Evolutionary conservation across 2,888 invertebrate genomes (phyloP), one percentile per base, ranked within the genome.

Genomic region (Congeria kusceri): DNA sequence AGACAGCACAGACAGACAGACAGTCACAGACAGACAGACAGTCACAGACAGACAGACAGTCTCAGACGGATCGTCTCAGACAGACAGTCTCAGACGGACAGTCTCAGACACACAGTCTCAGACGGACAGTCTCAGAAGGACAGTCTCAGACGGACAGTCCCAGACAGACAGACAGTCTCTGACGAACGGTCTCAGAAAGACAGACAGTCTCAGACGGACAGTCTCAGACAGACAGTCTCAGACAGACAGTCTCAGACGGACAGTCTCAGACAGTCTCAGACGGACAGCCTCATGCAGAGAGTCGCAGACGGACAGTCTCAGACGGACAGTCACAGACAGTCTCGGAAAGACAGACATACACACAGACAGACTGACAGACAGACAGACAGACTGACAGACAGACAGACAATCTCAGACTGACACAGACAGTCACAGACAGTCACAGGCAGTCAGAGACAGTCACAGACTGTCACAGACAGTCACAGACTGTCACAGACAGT

Each of bases 1-100:
- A n/a, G n/a, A n/a, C n/a, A n/a, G n/a, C n/a, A n/a, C n/a, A n/a
- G 66, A 27, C 9, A 73, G 49, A 59, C 29, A 73, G 28, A 70
- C 20, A 70, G 32, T 53, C n/a, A 63, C 13, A 70, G 44, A 70
- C 32, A 70, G 23, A 70, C 7, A 63, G 25, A 62, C 47, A 69
- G 25, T 61, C 23, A 69, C 2, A 69, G 39, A 69, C 1, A 47
- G 69, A 69, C 9, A 66, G 3, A 66, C 18, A 69, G n/a, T n/a
- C n/a, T n/a, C n/a, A n/a, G n/a, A n/a, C n/a, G n/a, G n/a, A n/a
- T n/a, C n/a, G n/a, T n/a, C n/a, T n/a, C n/a, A n/a, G n/a, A n/a
- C n/a, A n/a, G n/a, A n/a, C n/a, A n/a, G n/a, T n/a, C n/a, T n/a
- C 29, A 69, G 1, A 69, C n/a, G 47, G 11, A 61, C 0, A 69